Percentiles rank a stretch among this genome's conserved stretches.
Evolutionary conservation across 2,888 invertebrate genomes (phyloP).

Genomic region (Scelioninae gen. 1): DNA sequence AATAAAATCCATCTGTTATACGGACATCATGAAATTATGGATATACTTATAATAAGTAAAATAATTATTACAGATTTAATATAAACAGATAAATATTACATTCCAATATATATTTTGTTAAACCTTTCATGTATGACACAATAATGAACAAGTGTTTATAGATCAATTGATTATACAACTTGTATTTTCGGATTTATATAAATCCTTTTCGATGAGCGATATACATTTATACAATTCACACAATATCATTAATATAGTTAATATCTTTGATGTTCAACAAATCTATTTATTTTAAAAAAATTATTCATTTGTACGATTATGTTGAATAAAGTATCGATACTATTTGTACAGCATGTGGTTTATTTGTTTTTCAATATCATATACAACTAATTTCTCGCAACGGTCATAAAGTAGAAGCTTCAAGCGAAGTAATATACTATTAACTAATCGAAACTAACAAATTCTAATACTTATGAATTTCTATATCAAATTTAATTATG

Average conservation of each 20-base stretch:
- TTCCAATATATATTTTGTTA: conserved; percentile 76
- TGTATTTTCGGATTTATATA: conserved; percentile 48
- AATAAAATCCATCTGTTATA: conserved; percentile 55
- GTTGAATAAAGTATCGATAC: conserved; percentile 49
- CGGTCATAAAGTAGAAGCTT: too few relatives aligned
- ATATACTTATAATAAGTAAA: conserved; percentile 71
- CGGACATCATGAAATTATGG: conserved; percentile 49
- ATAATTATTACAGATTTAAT: conserved; percentile 76
- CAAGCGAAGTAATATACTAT: too few relatives aligned
- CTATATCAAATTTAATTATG: too few relatives aligned
- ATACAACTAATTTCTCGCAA: too few relatives aligned
- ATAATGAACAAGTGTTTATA: conserved; percentile 44
- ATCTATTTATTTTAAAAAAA: conserved; percentile 47
- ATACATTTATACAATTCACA: conserved; percentile 28
- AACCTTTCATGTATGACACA: conserved; percentile 36
- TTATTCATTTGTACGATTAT: conserved; percentile 50
- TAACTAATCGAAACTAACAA: too few relatives aligned
- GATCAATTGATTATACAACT: conserved; percentile 40
- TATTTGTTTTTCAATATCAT: too few relatives aligned
- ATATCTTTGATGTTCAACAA: conserved; percentile 34
- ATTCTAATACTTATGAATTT: too few relatives aligned
- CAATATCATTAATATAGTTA: conserved; percentile 1
- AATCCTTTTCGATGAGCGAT: conserved; percentile 21
- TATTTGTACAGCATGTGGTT: conserved; percentile 42
- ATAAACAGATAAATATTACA: conserved; percentile 79